phyloP scores from a whole-genome alignment of 1,140 invertebrate genomes.

The Pseudachorutes palmiensis region DNA sequence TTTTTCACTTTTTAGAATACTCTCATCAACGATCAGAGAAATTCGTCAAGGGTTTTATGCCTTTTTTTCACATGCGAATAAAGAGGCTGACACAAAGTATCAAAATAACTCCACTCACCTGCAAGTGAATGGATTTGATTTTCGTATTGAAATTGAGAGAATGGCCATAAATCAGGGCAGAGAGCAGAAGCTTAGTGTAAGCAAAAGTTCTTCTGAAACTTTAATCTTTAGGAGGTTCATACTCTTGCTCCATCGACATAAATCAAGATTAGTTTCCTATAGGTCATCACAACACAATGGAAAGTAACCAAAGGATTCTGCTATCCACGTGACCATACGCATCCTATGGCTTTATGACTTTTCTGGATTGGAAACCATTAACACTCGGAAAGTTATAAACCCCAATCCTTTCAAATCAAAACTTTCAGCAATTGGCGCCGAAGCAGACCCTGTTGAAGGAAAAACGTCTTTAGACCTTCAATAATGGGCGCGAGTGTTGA shows the following conservation, averaged over 20 bases:
- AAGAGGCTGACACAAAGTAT: background rate
- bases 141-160: constrained; percentile 3
- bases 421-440: background rate
- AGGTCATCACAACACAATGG: background rate
- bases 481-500: too few species aligned
- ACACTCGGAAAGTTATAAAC: background rate
- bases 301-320: background rate
- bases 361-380: background rate
- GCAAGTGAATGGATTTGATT: background rate
- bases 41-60: background rate
- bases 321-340: background rate
- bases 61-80: background rate
- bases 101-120: background rate
- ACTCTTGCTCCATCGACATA: background rate
- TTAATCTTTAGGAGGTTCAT: constrained; percentile 6
- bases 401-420: background rate
- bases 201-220: constrained; percentile 3
- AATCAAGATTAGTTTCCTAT: constrained; percentile 3
- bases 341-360: background rate
- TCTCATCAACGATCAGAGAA: background rate
- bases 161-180: background rate
- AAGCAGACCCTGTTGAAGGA: too few species aligned
- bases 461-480: too few species aligned
- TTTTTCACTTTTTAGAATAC: background rate
- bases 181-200: constrained; percentile 2